A percentile compares a stretch with the other conserved stretches of the same genome.
phyloP scores from a whole-genome alignment of 2,113 vertebrate species.

The Cyanoramphus novaezelandiae region DNA sequence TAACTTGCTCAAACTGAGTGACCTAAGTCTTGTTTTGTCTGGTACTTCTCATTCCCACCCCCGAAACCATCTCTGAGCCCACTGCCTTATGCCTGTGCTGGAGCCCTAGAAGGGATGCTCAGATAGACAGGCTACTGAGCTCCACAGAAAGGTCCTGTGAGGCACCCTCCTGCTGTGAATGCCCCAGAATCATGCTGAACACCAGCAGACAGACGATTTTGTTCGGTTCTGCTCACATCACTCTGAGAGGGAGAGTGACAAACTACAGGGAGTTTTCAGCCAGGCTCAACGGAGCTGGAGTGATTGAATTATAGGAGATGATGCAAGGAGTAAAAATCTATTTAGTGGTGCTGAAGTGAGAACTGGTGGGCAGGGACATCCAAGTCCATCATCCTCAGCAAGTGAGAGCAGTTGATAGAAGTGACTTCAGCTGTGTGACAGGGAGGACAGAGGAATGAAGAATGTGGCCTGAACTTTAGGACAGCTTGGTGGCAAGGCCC shows the following conservation, averaged over 20 bases:
- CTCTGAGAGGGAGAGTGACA: background rate
- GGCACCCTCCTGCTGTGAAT: background rate
- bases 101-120: background rate
- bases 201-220: background rate
- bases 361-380: background rate
- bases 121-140: background rate
- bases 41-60: background rate
- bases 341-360: background rate
- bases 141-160: background rate
- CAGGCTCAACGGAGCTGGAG: background rate
- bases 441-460: background rate
- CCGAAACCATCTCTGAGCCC: background rate
- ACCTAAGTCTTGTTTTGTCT: background rate
- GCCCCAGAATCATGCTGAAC: fast-evolving
- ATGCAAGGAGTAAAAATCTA: background rate
- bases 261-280: background rate
- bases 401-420: background rate
- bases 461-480: background rate
- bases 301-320: background rate
- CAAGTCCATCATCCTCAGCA: background rate
- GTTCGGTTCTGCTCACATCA: background rate
- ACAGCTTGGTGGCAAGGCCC: background rate
- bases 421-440: background rate
- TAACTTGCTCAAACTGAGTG: background rate
- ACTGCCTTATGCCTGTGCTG: background rate